Evolutionary conservation across 2,113 vertebrate genomes (phyloP).

Genomic region (Saccopteryx leptura): DNA sequence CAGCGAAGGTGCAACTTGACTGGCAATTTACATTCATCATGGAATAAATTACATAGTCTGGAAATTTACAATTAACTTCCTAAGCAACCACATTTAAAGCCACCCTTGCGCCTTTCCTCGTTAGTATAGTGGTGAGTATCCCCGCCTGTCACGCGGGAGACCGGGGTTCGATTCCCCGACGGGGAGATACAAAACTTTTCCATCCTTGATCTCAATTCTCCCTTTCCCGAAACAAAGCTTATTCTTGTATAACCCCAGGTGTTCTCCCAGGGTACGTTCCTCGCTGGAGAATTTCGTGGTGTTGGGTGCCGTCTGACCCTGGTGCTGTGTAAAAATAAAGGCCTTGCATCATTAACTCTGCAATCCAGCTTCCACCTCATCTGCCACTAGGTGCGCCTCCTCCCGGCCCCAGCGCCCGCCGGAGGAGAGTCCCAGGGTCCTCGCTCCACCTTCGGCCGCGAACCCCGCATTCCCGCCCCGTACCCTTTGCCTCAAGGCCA

Average conservation of each 20-base stretch:
- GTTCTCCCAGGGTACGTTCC: too few species aligned
- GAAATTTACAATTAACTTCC: accelerated
- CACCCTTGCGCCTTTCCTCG: neutral
- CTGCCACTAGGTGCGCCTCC: too few species aligned
- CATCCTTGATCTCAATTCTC: accelerated
- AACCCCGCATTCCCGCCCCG: neutral
- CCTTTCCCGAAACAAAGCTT: neutral
- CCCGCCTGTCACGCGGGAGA: slow-evolving; percentile 75
- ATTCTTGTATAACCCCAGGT: neutral
- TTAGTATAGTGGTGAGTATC: slow-evolving; percentile 77
- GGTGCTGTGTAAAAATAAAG: neutral
- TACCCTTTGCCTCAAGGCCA: too few species aligned
- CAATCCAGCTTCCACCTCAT: neutral
- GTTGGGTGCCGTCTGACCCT: neutral
- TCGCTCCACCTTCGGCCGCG: neutral
- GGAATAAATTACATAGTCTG: accelerated
- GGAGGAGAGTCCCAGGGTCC: neutral
- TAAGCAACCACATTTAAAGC: accelerated
- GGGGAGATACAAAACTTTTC: accelerated
- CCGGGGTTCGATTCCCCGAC: slow-evolving; percentile 75
- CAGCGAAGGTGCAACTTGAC: neutral
- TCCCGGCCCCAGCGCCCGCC: neutral
- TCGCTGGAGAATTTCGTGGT: neutral
- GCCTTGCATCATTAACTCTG: too few species aligned
- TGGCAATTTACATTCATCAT: accelerated